Percentiles rank a stretch among this genome's conserved stretches.
phyloP scores from a whole-genome alignment of 2,113 vertebrate species.

The Mesocricetus auratus region DNA sequence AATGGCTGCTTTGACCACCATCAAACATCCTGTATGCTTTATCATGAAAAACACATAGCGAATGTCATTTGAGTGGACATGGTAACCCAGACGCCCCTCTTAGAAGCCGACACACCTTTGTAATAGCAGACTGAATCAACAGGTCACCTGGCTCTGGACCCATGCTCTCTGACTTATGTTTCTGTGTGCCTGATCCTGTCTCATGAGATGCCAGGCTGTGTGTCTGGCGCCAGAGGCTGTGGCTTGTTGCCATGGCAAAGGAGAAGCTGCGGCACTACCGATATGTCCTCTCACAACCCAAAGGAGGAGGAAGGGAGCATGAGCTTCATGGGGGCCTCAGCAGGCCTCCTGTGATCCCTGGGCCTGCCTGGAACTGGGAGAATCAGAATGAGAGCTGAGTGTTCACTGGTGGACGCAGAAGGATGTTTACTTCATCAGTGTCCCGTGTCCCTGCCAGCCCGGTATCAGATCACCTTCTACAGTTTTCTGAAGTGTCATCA shows the following conservation, averaged over 20 bases:
- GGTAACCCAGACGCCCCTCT: background rate
- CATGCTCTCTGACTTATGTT: background rate
- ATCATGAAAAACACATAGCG: background rate
- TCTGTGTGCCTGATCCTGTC: background rate
- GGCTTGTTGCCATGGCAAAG: background rate
- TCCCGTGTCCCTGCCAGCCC: background rate
- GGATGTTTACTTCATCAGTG: background rate
- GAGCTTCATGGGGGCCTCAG: background rate
- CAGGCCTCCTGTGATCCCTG: background rate
- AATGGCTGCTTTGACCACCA: background rate
- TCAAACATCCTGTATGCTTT: background rate
- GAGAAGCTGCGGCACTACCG: background rate
- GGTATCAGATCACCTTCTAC: conserved; percentile 29
- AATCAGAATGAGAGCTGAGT: background rate
- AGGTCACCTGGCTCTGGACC: background rate
- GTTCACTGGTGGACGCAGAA: fast-evolving
- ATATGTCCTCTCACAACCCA: fast-evolving
- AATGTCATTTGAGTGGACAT: background rate
- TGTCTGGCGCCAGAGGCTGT: background rate
- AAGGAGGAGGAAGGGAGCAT: background rate
- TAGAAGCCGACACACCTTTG: background rate
- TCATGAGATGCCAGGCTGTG: background rate
- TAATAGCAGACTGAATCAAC: background rate
- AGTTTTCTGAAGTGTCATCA: background rate
- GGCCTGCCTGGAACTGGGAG: background rate